Conservation (phyloP, 1,140 invertebrate genomes). For the Rhopalosiphum maidis region DNA sequence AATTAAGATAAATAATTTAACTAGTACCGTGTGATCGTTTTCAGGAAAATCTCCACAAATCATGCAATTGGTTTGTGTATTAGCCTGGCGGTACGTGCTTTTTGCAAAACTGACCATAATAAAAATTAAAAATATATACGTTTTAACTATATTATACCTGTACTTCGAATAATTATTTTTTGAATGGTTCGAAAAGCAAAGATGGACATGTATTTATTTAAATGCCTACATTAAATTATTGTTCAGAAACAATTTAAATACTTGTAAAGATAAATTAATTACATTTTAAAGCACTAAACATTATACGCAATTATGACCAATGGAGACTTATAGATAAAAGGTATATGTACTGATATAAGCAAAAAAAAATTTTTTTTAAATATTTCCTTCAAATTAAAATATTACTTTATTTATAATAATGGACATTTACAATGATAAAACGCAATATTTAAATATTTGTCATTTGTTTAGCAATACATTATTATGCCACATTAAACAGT, state of each 20-base stretch:
- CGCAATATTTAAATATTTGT: not conserved
- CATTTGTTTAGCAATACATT: not conserved
- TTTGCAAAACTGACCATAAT: not conserved
- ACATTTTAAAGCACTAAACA: not conserved
- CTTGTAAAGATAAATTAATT: not conserved
- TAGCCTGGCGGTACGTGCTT: not conserved
- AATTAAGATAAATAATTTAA: not conserved
- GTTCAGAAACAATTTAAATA: not conserved
- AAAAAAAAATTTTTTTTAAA: not conserved
- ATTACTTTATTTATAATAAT: not conserved
- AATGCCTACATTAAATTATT: not conserved
- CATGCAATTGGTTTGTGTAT: not conserved
- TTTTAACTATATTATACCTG: not conserved
- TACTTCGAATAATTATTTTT: not conserved
- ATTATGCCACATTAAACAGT: not conserved
- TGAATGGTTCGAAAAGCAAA: not conserved
- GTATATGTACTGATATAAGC: not conserved
- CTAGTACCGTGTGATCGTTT: not conserved
- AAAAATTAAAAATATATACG: not conserved
- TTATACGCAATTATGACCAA: not conserved
- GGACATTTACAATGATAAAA: not conserved
- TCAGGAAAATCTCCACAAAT: not conserved
- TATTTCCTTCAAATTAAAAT: not conserved
- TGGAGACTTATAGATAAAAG: not conserved
- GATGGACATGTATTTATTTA: not conserved